Conservation (phyloP, 2,888 invertebrate genomes). For the Carabus problematicus region DNA sequence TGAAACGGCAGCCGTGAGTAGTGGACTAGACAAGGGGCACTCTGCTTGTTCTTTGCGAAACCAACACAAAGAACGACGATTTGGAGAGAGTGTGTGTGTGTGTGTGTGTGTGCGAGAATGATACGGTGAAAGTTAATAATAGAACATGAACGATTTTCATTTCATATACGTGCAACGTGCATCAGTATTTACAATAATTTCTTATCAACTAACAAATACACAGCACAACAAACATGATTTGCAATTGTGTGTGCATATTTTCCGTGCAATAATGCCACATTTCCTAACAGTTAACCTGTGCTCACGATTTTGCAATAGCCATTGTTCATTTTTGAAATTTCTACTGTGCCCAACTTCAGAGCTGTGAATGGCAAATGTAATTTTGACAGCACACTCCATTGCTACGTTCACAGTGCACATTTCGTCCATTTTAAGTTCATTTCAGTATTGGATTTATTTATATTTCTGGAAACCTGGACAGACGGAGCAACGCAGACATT, state of each 20-base stretch:
- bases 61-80: background rate
- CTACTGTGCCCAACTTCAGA: background rate
- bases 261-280: no score
- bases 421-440: background rate
- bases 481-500: no score
- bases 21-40: no score
- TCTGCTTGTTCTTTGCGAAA: background rate
- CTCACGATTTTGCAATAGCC: no score
- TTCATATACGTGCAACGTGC: background rate
- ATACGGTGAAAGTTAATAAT: conserved; percentile 10
- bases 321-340: no score
- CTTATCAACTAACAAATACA: no score
- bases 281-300: no score
- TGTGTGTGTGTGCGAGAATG: background rate
- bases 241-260: background rate
- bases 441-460: background rate
- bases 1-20: no score
- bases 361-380: background rate
- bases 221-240: background rate
- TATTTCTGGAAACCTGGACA: background rate
- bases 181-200: background rate
- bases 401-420: background rate
- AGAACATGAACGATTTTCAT: background rate
- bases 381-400: background rate
- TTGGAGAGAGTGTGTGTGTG: background rate